Percentiles rank a stretch among this genome's conserved stretches.
These are phyloP conservation scores for Erythrolamprus reginae DNA, from an alignment of 2,113 vertebrate species.

Conservation along the genomic window DNA sequence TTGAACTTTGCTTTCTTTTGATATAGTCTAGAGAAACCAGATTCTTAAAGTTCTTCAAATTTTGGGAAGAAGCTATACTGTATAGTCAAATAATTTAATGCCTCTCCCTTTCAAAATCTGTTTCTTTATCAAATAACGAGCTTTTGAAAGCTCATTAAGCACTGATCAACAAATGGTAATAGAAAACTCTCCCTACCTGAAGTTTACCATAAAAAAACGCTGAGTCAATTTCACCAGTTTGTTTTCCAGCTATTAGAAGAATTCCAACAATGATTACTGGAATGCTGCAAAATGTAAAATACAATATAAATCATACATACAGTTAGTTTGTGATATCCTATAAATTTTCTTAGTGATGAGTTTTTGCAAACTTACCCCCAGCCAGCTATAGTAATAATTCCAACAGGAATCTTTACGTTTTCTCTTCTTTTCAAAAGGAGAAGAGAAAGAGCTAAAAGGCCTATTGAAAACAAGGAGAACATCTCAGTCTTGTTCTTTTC, in stretches of 20 bases:
- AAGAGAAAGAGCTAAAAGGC: constrained; percentile 86
- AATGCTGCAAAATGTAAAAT: constrained; percentile 68
- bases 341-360: neutral
- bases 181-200: constrained; percentile 73
- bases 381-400: constrained; percentile 78
- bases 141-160: neutral
- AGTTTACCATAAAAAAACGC: constrained; percentile 88
- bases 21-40: neutral
- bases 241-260: constrained; percentile 79
- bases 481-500: neutral
- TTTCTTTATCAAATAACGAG: neutral
- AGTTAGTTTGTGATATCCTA: neutral
- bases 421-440: constrained; percentile 80
- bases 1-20: neutral
- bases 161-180: neutral
- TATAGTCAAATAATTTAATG: neutral
- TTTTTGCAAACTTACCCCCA: constrained; percentile 85
- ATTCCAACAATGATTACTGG: constrained; percentile 78
- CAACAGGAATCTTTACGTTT: constrained; percentile 73
- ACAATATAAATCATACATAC: constrained; percentile 8
- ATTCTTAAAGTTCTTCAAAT: neutral
- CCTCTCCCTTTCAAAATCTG: neutral
- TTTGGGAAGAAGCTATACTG: neutral
- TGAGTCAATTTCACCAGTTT: constrained; percentile 75
- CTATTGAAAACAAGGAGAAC: constrained; percentile 59